Base-by-base conservation (phyloP, 2,113 vertebrate genomes). In the Astatotilapia flaviijosephi region DNA sequence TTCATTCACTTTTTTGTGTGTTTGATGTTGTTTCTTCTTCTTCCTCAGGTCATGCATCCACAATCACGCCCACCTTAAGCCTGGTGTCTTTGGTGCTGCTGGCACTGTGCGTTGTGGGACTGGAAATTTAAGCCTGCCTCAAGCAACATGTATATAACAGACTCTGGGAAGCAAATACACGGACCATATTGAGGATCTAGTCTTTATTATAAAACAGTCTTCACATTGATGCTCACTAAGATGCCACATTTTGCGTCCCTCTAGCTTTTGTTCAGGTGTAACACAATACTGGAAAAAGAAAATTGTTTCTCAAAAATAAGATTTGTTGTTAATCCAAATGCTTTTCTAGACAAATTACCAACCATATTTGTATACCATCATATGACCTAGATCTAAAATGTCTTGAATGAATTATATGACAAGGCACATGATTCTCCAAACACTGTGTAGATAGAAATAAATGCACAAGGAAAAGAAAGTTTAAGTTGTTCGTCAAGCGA, bases 21-120 rank as follows among this genome's bases (percentile, higher is more conserved):
- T 84, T n/a, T 89, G n/a, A 51, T 68, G 6, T 79, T 82, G 5
- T 49, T 81, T 86, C n/a, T 23, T 86, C 19, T 21, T 83, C 95
- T 95, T 95, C 91, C 91, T 80, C 94, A 95, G 88, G 97, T 68
- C 90, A 95, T 84, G 96, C 96, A 68, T 90, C 96, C 51, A 3
- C 95, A 92, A 86, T 82, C 87, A 87, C 88, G 0, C 93, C 94
- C 26, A 89, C 93, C 65, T 56, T 96, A 15, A 95, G 97, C 92
- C 91, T 98, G 12, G 87, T 95, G 79, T 93, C 97, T 77, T 93
- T 97, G 91, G 79, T 96, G 90, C 90, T 98, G 77, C 94, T 98
- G 94, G 94, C 95, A 23, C 92, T 98, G 17, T 89, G 96, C 94
- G 97, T 96, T 92, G 91, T 95, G 93, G 96, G 96, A 95, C 94